Evolutionary conservation across 1,140 invertebrate species (phyloP), one percentile per base, ranked within the genome.

Genomic region (Ceratosolen solmsi): DNA sequence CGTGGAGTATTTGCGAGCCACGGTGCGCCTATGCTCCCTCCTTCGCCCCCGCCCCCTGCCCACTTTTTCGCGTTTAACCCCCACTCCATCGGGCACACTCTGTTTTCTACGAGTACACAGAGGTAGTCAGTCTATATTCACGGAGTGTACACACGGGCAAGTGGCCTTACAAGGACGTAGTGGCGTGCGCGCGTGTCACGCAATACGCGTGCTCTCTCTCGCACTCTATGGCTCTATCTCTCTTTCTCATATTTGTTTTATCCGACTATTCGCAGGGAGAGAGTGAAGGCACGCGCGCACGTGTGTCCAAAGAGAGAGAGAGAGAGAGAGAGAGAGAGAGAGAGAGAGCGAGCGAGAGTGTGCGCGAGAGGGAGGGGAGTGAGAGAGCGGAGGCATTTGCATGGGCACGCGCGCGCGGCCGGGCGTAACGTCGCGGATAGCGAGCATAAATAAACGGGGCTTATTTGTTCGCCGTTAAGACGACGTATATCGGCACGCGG

Each of bases 151-250:
- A 63, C 74, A 54, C 51, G 36, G 86, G 86, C 89, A 88, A 90
- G 89, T 89, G 90, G 89, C 90, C 90, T 91, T 91, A 90, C 90
- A 90, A 90, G 90, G 90, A 88, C 90, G 89, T 88, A 86, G 33
- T 82, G 86, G 83, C 87, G 86, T 5, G 15, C 70, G 9, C 25
- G 85, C 84, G 84, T 86, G 86, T 85, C 84, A 85, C 83, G 85
- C 84, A 85, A 86, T 85, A 80, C 82, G 49, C n/a, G n/a, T 20
- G 4, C 46, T n/a, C 46, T 22, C n/a, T 27, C 33, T 38, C n/a
- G 9, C 20, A 22, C 54, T 22, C 17, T 56, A n/a, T 49, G 25
- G 25, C 51, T 38, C 30, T 76, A 20, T 13, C 46, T 54, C 54
- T 63, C 13, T 68, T 15, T 41, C 38, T 56, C 49, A 2, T 68